Conservation (phyloP, 2,888 invertebrate species). For the Taphrorychus bicolor region DNA sequence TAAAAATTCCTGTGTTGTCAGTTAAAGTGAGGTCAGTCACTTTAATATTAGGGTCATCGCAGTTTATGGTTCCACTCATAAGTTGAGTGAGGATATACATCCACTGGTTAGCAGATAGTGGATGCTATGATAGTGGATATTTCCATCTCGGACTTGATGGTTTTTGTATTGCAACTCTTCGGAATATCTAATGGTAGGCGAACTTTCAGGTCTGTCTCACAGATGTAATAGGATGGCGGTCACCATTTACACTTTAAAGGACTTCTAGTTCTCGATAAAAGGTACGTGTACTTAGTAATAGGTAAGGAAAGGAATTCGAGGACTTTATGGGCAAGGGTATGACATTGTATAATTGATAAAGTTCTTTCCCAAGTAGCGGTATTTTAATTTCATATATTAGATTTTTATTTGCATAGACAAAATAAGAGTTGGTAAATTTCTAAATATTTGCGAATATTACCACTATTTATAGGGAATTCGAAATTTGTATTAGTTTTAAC, state of each 20-base stretch:
- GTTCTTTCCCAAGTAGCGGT: neutral
- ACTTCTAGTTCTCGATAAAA: neutral
- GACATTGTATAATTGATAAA: neutral
- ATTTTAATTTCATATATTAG: neutral
- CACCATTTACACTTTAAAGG: neutral
- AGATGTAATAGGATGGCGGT: neutral
- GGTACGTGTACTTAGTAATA: neutral
- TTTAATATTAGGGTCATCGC: neutral
- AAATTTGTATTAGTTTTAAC: conserved; percentile 13
- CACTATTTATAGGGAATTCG: conserved; percentile 25
- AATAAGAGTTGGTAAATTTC: neutral
- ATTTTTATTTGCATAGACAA: neutral
- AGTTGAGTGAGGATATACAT: neutral
- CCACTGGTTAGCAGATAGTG: conserved; percentile 7
- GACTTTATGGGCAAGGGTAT: neutral
- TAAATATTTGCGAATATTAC: neutral
- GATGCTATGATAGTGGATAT: conserved; percentile 15
- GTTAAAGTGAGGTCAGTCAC: conserved; percentile 7
- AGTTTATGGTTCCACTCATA: neutral
- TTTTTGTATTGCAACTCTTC: neutral
- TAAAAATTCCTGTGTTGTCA: too few species aligned
- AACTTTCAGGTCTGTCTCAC: neutral
- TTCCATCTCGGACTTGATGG: neutral
- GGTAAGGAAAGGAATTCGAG: neutral
- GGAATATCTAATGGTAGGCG: too few species aligned